Conservation (phyloP, 2,888 invertebrate genomes). For the Dicroscelio sp. region DNA sequence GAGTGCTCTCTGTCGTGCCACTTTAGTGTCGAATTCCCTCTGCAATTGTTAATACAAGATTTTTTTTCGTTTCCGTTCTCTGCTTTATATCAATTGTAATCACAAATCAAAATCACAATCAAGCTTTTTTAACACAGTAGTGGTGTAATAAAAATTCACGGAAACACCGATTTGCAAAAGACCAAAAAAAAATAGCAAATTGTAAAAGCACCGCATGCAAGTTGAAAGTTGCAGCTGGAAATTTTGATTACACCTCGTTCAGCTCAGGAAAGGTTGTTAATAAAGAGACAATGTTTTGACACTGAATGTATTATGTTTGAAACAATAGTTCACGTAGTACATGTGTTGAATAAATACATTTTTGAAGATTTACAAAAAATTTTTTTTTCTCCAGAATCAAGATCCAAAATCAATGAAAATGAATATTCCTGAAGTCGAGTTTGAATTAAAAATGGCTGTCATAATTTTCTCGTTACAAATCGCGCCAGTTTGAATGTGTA, state of each 20-base stretch:
- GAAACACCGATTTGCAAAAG: slow-evolving; percentile 50
- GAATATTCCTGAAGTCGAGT: too few species aligned
- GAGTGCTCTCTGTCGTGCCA: slow-evolving; percentile 40
- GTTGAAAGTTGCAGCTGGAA: neutral
- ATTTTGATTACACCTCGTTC: slow-evolving; percentile 35
- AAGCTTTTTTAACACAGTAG: neutral
- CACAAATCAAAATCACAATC: neutral
- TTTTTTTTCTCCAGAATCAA: slow-evolving; percentile 21
- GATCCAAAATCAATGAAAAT: too few species aligned
- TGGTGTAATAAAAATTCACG: slow-evolving; percentile 53
- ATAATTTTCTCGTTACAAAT: neutral
- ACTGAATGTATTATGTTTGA: slow-evolving; percentile 72
- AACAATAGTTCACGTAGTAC: slow-evolving; percentile 65
- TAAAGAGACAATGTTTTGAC: slow-evolving; percentile 75
- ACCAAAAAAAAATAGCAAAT: slow-evolving; percentile 33
- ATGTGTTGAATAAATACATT: slow-evolving; percentile 58
- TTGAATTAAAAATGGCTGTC: neutral
- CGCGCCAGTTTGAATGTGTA: neutral
- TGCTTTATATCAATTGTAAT: neutral
- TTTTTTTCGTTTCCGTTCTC: slow-evolving; percentile 22
- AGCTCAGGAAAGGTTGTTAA: slow-evolving; percentile 65
- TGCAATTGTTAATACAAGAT: slow-evolving; percentile 67
- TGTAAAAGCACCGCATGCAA: slow-evolving; percentile 57
- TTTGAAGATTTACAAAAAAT: slow-evolving; percentile 56
- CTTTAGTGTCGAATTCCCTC: slow-evolving; percentile 60